Base-by-base conservation (phyloP, 2,888 invertebrate genomes). In the Tenthredo mesomela region DNA sequence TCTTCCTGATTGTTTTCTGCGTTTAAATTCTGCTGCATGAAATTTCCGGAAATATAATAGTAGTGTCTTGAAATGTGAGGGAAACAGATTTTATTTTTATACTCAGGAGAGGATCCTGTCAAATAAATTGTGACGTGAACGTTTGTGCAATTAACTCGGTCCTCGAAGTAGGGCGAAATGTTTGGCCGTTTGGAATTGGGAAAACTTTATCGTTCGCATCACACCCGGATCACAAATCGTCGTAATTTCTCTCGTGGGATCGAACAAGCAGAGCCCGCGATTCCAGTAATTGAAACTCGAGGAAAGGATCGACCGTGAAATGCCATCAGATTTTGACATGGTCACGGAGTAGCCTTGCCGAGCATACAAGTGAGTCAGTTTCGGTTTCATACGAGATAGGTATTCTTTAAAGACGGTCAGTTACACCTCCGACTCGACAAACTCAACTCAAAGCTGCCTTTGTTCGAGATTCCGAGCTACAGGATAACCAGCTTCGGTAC, bases 261-360 rank as follows among this genome's bases (percentile, higher is more conserved):
- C 18, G 33, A 67, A 29, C 15, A 33, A 33, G 67, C 67, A 67
- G 15, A 33, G 67, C 67, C 10, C 33, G 7, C 18, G 15, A 67
- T 33, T 67, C 33, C 67, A 33, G 29, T 67, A 67, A 67, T 67
- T 67, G 67, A 67, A 67, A 67, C 67, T 67, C 67, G 33, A 67
- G 33, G 67, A 67, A 67, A 67, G 67, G 40, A 73, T 40, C 73
- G 40, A 73, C 21, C 40, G 21, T 73, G 21, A 43, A 43, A 43
- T 25, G 73, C 73, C 40, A 43, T 21, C 25, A 73, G 40, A 73
- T 43, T 40, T n/a, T 73, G 73, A 73, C 73, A 43, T 73, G 40
- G 40, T 73, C 73, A 43, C 25, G 40, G 5, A 2, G n/a, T 25
- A 37, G 40, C 73, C 43, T 73, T 73, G 73, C n/a, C 73, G 9